Conservation (phyloP, 2,888 invertebrate species). For the Drosophila engyochracea region DNA sequence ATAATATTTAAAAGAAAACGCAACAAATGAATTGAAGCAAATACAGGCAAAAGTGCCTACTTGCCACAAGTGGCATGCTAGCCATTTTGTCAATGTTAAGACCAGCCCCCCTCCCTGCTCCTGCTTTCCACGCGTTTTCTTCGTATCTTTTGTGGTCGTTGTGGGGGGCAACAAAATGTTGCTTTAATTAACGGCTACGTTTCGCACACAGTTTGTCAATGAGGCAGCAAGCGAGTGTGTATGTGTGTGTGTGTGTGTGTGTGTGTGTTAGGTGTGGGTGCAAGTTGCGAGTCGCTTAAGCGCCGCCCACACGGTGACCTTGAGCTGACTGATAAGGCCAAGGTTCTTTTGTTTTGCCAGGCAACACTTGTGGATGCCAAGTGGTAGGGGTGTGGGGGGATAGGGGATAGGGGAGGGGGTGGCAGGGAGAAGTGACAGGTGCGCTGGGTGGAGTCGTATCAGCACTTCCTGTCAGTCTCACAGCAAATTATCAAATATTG, state of each 20-base stretch:
- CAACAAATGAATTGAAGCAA: background rate
- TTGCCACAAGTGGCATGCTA: background rate
- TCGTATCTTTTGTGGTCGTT: slow-evolving; percentile 2
- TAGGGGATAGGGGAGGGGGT: no score
- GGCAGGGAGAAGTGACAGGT: background rate
- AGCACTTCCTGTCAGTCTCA: slow-evolving; percentile 55
- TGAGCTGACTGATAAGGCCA: slow-evolving; percentile 38
- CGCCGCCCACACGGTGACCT: slow-evolving; percentile 3
- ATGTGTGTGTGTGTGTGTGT: background rate
- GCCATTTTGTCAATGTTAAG: background rate
- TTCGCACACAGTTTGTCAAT: slow-evolving; percentile 30
- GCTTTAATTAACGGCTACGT: slow-evolving; percentile 42
- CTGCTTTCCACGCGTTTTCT: background rate
- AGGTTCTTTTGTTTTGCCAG: slow-evolving; percentile 39
- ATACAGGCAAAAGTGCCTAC: background rate
- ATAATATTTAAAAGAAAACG: background rate
- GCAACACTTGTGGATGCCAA: background rate
- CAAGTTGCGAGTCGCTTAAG: background rate
- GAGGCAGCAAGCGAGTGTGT: no score
- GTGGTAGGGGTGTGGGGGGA: background rate
- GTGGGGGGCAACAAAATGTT: slow-evolving; percentile 11
- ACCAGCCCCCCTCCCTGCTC: background rate
- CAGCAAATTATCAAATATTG: slow-evolving; percentile 61
- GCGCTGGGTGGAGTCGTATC: slow-evolving; percentile 29
- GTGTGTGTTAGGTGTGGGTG: background rate